Evolutionary conservation across 2,888 invertebrate genomes (phyloP), one percentile per base, ranked within the genome.

Genomic region (Cryptosula pallasiana): DNA sequence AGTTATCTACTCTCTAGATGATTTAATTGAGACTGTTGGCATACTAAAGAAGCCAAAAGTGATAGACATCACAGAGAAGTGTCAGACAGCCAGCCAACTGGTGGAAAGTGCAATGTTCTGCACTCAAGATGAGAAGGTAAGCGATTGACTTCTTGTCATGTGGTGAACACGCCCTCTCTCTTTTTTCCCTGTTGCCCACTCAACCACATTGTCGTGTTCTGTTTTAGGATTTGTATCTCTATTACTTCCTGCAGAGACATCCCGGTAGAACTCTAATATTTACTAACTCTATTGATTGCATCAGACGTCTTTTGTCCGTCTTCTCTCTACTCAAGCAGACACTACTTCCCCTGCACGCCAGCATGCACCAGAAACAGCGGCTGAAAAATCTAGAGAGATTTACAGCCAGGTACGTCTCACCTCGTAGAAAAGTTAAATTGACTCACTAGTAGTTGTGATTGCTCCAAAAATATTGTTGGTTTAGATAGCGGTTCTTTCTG

Each of bases 211-310:
- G 71, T 29, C 58, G 63, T n/a, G 25, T 35, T 35, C 23, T 29
- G 69, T 77, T 77, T 35, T 79, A 98, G 85, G 98, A 99, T 84
- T 90, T 90, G 71, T 93, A 95, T 81, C 86, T 99, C 0, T 98
- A 97, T 82, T 92, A 99, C 79, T 84, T 88, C 74, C 76, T 83
- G 91, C 84, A 93, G 90, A 81, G 94, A 92, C 87, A 95, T 91
- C 90, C 91, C 0, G 97, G 96, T 0, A 87, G 96, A 71, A 95
- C 95, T 0, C 89, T 99, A 45, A 91, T 99, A 55, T 99, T 99
- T 79, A 84, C 86, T 71, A 89, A 89, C 80, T 87, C 87, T 70
- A 96, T 99, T 72, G 94, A 95, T 74, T 94, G 95, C 83, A 94
- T 97, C 0, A 90, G 91, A 78, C 88, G 97, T 32, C 81, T 90